phyloP scores from a whole-genome alignment of 2,888 invertebrate genomes.

The Nymphalis c-album region DNA sequence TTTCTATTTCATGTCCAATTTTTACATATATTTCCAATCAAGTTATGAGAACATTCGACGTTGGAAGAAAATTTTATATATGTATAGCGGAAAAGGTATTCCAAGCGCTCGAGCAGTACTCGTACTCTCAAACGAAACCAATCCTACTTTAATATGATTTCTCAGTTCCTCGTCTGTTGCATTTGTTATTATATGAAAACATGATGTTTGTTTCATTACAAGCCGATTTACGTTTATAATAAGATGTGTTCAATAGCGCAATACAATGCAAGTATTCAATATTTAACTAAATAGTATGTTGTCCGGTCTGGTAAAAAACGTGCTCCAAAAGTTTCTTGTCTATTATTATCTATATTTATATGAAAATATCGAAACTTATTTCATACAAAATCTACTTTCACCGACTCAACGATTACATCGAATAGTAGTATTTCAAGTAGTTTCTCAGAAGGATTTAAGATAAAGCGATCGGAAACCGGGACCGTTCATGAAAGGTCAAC shows the following conservation, averaged over 20 bases:
- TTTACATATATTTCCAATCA: conserved; percentile 7
- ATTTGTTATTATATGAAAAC: conserved; percentile 9
- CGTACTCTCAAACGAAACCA: background rate
- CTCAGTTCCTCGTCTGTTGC: background rate
- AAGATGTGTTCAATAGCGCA: background rate
- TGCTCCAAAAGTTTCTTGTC: too few relatives aligned
- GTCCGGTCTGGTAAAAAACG: too few relatives aligned
- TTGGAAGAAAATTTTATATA: conserved; percentile 3
- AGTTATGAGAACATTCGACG: background rate
- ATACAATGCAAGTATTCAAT: background rate
- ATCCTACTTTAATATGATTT: background rate
- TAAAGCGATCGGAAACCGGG: conserved; percentile 5
- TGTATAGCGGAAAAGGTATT: background rate
- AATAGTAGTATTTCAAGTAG: background rate
- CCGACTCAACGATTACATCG: background rate
- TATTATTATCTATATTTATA: too few relatives aligned
- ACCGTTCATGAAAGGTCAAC: conserved; percentile 8
- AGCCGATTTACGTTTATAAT: background rate
- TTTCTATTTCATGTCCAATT: background rate
- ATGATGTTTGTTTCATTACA: background rate
- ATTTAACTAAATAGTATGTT: too few relatives aligned
- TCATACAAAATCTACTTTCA: background rate
- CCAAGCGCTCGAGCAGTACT: background rate
- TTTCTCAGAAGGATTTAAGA: conserved; percentile 10
- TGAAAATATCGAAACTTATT: background rate